Conservation (phyloP, 2,797 vertebrate species). For the Odontamblyopus lacepedii region DNA sequence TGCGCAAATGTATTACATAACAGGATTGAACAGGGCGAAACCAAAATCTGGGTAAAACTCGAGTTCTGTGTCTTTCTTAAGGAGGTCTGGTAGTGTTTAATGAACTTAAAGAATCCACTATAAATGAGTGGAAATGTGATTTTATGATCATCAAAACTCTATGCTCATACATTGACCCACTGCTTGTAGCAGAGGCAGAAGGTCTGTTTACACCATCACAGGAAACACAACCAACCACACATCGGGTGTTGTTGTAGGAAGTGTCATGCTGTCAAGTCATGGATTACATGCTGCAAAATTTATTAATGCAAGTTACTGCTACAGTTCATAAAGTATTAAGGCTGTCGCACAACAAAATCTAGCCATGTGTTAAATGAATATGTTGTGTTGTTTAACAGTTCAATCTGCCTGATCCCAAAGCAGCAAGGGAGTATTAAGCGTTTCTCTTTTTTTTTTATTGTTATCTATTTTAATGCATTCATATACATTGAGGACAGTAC, state of each 20-base stretch:
- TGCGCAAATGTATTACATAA: conserved; percentile 66
- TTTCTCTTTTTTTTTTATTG: not conserved
- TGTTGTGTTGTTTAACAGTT: not conserved
- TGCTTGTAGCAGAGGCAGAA: conserved; percentile 14
- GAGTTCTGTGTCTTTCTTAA: conserved; percentile 27
- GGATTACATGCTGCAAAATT: conserved; percentile 10
- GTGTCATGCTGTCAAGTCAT: not conserved
- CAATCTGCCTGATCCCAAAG: not conserved
- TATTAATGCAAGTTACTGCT: not conserved
- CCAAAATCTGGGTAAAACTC: conserved; percentile 38
- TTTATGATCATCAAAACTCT: not conserved
- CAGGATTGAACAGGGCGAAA: conserved; percentile 41
- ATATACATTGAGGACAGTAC: not conserved
- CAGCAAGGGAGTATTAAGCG: not conserved
- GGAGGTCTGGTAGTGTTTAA: conserved; percentile 25
- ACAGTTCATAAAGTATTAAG: not conserved
- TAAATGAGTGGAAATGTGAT: not conserved
- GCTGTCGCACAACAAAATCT: not conserved
- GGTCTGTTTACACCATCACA: conserved; percentile 39
- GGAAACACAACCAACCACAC: conserved; percentile 39
- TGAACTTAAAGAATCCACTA: conserved; percentile 11
- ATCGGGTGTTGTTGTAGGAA: conserved; percentile 5
- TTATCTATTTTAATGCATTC: not conserved
- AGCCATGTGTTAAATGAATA: not conserved
- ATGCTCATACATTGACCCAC: not conserved